Evolutionary conservation across 1,140 invertebrate genomes (phyloP).

Genomic region (Branchinecta lynchi): DNA sequence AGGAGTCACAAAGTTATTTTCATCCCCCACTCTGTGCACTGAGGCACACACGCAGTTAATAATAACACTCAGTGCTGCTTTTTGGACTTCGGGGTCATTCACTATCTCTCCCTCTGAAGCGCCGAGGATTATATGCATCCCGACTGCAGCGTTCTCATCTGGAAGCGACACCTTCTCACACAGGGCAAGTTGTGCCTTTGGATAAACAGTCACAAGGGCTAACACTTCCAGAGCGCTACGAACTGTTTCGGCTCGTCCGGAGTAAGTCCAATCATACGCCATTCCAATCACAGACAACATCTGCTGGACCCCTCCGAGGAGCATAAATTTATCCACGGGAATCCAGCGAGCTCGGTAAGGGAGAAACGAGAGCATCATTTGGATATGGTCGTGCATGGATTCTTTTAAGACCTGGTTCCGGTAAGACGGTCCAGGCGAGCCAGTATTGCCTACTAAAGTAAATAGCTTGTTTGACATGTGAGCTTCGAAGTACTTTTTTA

Average conservation of each 20-base stretch:
- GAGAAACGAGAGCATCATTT: slow-evolving; percentile 57
- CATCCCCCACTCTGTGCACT: slow-evolving; percentile 48
- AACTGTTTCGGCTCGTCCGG: slow-evolving; percentile 45
- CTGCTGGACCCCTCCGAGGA: slow-evolving; percentile 64
- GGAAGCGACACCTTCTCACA: slow-evolving; percentile 60
- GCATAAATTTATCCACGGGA: slow-evolving; percentile 68
- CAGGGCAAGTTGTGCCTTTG: slow-evolving; percentile 63
- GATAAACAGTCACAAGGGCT: slow-evolving; percentile 72
- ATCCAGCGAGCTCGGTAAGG: slow-evolving; percentile 60
- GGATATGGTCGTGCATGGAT: slow-evolving; percentile 66
- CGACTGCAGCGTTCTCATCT: slow-evolving; percentile 53
- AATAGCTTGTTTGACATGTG: slow-evolving; percentile 57
- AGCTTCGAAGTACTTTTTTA: slow-evolving; percentile 81
- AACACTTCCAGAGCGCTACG: slow-evolving; percentile 54
- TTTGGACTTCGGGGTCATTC: slow-evolving; percentile 74
- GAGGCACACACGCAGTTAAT: slow-evolving; percentile 88
- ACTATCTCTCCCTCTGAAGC: slow-evolving; percentile 80
- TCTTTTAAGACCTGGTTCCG: slow-evolving; percentile 33
- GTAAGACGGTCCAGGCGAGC: neutral
- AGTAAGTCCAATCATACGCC: slow-evolving; percentile 80
- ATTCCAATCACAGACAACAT: slow-evolving; percentile 73
- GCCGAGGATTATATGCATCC: slow-evolving; percentile 49
- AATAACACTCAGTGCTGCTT: slow-evolving; percentile 68
- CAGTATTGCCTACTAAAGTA: neutral
- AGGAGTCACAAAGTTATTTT: slow-evolving; percentile 25